These are phyloP conservation scores for Byasa hedistus DNA, from an alignment of 2,888 invertebrate genomes.

Conservation along the genomic window DNA sequence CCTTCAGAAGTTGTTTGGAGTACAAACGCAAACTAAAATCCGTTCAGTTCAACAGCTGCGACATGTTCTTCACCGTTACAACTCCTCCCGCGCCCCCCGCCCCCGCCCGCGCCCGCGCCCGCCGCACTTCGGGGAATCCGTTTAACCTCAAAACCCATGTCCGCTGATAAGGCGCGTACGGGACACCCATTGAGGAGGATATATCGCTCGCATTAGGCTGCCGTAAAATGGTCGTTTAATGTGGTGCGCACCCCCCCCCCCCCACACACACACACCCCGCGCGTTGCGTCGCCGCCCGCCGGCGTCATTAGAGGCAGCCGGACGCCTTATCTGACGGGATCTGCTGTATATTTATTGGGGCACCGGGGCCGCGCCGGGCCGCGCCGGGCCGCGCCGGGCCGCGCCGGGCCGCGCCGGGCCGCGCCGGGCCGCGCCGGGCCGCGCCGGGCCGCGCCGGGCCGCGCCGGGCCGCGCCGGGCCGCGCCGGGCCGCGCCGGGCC, in stretches of 20 bases:
- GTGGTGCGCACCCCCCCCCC: too few relatives aligned
- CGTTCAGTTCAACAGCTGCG: too few relatives aligned
- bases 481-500: conserved; percentile 52
- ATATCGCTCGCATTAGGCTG: conserved; percentile 30
- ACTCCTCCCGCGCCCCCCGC: too few relatives aligned
- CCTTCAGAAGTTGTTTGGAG: too few relatives aligned
- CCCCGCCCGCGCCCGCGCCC: too few relatives aligned
- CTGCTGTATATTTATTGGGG: conserved; percentile 70
- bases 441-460: conserved; percentile 45
- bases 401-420: too few relatives aligned
- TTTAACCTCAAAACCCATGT: conserved; percentile 18
- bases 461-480: too few relatives aligned
- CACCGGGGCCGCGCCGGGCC: too few relatives aligned
- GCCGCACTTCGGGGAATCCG: conserved; percentile 25
- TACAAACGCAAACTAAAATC: too few relatives aligned
- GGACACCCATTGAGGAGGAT: conserved; percentile 9
- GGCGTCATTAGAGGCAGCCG: conserved; percentile 35
- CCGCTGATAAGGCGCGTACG: conserved; percentile 9
- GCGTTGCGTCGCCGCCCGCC: conserved; percentile 24
- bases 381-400: too few relatives aligned
- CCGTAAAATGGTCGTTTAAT: conserved; percentile 58
- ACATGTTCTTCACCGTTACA: too few relatives aligned
- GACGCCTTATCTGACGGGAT: conserved; percentile 62
- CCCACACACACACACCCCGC: conserved; percentile 1
- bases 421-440: too few relatives aligned